Percentiles rank a stretch among this genome's conserved stretches.
Evolutionary conservation across 2,113 vertebrate genomes (phyloP).

Genomic region (Cettia cetti): DNA sequence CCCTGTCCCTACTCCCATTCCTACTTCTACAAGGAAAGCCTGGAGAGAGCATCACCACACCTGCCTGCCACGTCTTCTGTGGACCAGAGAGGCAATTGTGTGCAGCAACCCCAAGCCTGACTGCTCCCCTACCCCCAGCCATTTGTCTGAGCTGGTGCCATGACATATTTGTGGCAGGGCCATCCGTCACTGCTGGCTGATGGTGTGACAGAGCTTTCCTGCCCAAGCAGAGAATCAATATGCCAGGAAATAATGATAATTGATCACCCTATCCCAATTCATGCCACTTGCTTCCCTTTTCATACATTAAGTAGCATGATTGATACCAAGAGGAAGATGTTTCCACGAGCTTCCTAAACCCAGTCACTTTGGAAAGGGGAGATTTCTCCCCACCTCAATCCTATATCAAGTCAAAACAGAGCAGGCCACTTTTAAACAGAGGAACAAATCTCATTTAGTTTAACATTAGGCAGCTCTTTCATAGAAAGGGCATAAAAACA

Average conservation of each 20-base stretch:
- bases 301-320: not conserved
- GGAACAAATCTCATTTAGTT: not conserved
- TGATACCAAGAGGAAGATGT: not conserved
- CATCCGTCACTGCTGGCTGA: not conserved
- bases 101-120: not conserved
- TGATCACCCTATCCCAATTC: not conserved
- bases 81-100: not conserved
- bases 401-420: not conserved
- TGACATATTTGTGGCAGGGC: not conserved
- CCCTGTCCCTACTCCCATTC: not conserved
- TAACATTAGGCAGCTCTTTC: not conserved
- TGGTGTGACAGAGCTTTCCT: conserved; percentile 15
- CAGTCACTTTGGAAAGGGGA: not conserved
- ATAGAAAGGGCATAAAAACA: not conserved
- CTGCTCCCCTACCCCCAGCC: not conserved
- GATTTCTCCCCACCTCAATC: not conserved
- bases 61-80: not conserved
- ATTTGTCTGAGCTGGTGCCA: not conserved
- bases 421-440: not conserved
- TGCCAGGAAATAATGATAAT: conserved; percentile 65
- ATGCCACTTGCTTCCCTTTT: not conserved
- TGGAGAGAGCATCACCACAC: not conserved
- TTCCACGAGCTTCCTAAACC: not conserved
- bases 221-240: conserved; percentile 65
- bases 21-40: not conserved